Evolutionary conservation across 2,888 invertebrate genomes (phyloP), one percentile per base, ranked within the genome.

Genomic region (Calameuta filiformis): DNA sequence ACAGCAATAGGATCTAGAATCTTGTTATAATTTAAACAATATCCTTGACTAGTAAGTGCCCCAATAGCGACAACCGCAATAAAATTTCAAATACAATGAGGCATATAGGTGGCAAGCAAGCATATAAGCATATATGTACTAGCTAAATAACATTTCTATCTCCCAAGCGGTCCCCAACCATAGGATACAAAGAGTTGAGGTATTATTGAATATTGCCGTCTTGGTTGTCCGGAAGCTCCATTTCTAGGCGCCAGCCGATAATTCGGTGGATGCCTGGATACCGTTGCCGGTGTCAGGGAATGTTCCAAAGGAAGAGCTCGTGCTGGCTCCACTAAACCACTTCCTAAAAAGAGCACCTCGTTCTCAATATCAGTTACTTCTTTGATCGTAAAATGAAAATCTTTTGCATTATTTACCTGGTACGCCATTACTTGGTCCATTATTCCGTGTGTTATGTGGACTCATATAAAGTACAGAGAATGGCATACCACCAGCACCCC

Each of bases 401-500:
- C 9, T 56, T 23, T 9, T 2, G 6, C 6, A 56, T 56, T 23
- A 15, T 56, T 56, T 78, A 76, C 79, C 78, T 69, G 78, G 6
- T 12, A 73, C 56, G 15, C 74, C 30, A 11, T 15, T 12, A 34
- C 31, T 34, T 34, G 3, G 33, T 15, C 31, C 31, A n/a, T 71
- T 71, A 23, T 71, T 71, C 33, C 89, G 85, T 4, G 86, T 77
- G 4, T 82, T 80, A 75, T 88, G 89, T 11, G 90, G 89, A 80
- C 88, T 91, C 90, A 92, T 91, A 83, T 93, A 93, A 11, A 93
- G 91, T 30, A 93, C 92, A 74, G 92, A 93, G 85, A 93, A 93
- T 0, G 93, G 93, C 91, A 93, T 91, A 31, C 93, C 93, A 11
- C 92, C 92, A 3, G 92, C 93, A n/a, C 92, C 92, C 93, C 93